These are phyloP conservation scores for Lasiurus cinereus DNA, from an alignment of 2,113 vertebrate genomes.

Conservation along the genomic window DNA sequence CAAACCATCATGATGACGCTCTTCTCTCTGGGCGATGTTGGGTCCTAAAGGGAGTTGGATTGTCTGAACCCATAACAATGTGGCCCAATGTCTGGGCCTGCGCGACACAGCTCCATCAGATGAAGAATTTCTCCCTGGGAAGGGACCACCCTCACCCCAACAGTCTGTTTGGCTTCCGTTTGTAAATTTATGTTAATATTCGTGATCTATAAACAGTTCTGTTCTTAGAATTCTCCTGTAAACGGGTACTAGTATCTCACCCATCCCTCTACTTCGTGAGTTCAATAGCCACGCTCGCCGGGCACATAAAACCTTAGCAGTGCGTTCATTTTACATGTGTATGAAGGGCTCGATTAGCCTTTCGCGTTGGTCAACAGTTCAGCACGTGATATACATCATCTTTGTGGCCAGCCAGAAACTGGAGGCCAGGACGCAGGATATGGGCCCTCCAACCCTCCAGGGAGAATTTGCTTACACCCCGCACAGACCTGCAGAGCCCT, in stretches of 20 bases:
- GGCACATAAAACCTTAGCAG: not conserved
- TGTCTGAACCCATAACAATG: not conserved
- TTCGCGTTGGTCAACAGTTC: too few relatives aligned
- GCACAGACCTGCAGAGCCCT: conserved; percentile 5
- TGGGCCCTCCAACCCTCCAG: conserved; percentile 34
- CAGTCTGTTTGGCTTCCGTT: conserved; percentile 32
- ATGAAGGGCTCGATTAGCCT: not conserved
- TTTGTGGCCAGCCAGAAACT: conserved; percentile 43
- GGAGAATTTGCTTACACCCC: conserved; percentile 36
- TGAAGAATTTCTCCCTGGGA: not conserved
- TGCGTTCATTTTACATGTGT: conserved; percentile 27
- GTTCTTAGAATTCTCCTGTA: conserved; percentile 36
- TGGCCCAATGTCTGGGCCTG: not conserved
- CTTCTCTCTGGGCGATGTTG: conserved; percentile 11
- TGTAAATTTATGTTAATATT: conserved; percentile 50
- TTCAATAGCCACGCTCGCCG: not conserved
- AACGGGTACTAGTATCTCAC: not conserved
- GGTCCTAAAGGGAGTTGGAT: not conserved
- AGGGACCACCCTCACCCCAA: not conserved
- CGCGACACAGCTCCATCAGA: conserved; percentile 10
- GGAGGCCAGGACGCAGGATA: conserved; percentile 5
- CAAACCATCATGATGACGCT: not conserved
- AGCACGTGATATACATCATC: not conserved
- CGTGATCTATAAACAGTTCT: not conserved
- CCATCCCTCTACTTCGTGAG: conserved; percentile 21